Evolutionary conservation across 2,113 vertebrate genomes (phyloP).

Genomic region (Neomonachus schauinslandi): DNA sequence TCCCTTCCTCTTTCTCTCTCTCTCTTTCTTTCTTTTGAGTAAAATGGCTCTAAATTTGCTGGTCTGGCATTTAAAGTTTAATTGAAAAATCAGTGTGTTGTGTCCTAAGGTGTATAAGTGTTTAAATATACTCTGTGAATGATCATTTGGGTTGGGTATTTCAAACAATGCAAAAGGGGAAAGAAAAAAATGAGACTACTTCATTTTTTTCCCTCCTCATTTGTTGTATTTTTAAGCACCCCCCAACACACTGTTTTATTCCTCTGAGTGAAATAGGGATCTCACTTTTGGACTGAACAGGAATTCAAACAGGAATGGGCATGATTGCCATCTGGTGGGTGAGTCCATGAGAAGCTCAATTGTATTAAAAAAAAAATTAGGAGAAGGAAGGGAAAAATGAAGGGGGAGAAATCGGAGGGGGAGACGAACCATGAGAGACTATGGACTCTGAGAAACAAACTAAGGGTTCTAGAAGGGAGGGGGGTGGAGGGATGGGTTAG

Average conservation of each 20-base stretch:
- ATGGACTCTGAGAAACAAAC: no score
- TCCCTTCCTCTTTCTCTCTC: neutral
- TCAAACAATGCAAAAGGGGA: neutral
- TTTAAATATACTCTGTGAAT: neutral
- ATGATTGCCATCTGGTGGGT: neutral
- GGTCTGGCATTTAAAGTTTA: neutral
- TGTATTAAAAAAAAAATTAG: neutral
- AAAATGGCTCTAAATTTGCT: neutral
- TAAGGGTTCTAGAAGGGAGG: no score
- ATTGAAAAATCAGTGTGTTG: neutral
- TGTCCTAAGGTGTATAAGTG: neutral
- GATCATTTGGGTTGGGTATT: neutral
- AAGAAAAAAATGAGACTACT: neutral
- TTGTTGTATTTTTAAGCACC: neutral
- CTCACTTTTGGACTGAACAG: neutral
- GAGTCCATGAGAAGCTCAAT: neutral
- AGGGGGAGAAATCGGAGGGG: no score
- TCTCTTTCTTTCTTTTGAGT: neutral
- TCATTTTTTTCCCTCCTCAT: neutral
- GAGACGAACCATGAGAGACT: no score
- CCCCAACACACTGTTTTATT: neutral
- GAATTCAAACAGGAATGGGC: neutral
- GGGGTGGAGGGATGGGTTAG: no score
- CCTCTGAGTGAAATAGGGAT: neutral
- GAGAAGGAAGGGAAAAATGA: no score